Evolutionary conservation across 2,113 vertebrate genomes (phyloP), one percentile per base, ranked within the genome.

Genomic region (Equus quagga): DNA sequence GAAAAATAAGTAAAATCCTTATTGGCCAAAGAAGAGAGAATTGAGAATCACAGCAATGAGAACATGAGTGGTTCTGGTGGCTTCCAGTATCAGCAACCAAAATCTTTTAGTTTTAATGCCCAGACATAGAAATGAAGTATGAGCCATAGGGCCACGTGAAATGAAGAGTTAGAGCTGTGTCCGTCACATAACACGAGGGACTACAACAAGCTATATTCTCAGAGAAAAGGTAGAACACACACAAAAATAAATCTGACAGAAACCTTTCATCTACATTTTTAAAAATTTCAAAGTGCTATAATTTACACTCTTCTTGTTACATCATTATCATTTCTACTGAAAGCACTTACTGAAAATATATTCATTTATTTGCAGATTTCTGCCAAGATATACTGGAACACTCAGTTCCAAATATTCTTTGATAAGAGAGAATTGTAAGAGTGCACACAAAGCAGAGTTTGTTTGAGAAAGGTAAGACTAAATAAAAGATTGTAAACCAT

Each of bases 381-480:
- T 93, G 2, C 24, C 44, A 89, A 97, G 93, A 92, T 58, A 89
- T 51, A 83, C 3, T 6, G 26, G 2, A 7, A 62, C 2, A 58
- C 19, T 83, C 6, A 86, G 23, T 89, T 76, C 6, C 44, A 96
- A 96, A 90, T 81, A 91, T 36, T 56, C 26, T 94, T 90, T 44
- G 51, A 70, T 81, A 23, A 86, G 15, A 88, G 1, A 89, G 15
- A 58, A 82, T 67, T 78, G 4, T 60, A 33, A 65, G 44, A 82
- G 1, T 49, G 4, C 6, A 49, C 1, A 26, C 23, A 64, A 79
- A 95, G 15, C 14, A 79, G 14, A 54, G 19, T 78, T 89, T 73
- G 6, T 89, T 80, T 91, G 51, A 91, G 51, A 90, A 95, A 91
- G 67, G 58, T 83, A 94, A 92, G 28, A 49, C 26, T 72, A 93